Evolutionary conservation across 1,140 invertebrate genomes (phyloP), one percentile per base, ranked within the genome.

Genomic region (Frieseomelitta varia): DNA sequence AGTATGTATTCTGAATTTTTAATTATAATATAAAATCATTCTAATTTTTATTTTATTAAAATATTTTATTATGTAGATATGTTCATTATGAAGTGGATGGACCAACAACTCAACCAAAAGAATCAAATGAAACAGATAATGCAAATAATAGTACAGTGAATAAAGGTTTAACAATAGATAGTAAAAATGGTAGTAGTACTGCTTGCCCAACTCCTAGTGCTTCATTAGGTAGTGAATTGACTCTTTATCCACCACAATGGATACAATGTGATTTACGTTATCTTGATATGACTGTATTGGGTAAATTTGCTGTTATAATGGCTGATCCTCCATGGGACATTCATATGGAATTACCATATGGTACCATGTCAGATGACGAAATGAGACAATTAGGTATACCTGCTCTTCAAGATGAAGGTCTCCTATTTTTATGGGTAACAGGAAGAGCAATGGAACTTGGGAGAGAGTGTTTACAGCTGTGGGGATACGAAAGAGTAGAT

Each of bases 331-430:
- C 99, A 0, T 99, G 98, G 99, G 98, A 99, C 93, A 99, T 99
- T 87, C 99, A 99, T 93, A 99, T 99, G 98, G 99, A 99, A 95
- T 95, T 99, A 63, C 99, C 99, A 0, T 99, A 99, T 93, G 99
- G 99, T n/a, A 99, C 99, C 3, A 99, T 99, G 98, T 99, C 98
- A 0, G 99, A 99, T 94, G 98, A 99, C 93, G 99, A 99, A 95
- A 99, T 99, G 99, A 96, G 99, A 87, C 98, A 98, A 78, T 94
- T 99, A 56, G 98, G 88, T 1, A 94, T 94, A 67, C 97, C 97
- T 2, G 97, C 97, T 34, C 95, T 99, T 75, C 99, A 99, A 95
- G 99, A 99, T 93, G 98, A 99, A 92, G 99, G 99, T 2, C 96
- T 99, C 17, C 98, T 99, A 77, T 99, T 99, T 94, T 95, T 99